Percentiles rank a stretch among this genome's conserved stretches.
phyloP scores from a whole-genome alignment of 2,888 invertebrate species.

The Eupithecia inturbata region DNA sequence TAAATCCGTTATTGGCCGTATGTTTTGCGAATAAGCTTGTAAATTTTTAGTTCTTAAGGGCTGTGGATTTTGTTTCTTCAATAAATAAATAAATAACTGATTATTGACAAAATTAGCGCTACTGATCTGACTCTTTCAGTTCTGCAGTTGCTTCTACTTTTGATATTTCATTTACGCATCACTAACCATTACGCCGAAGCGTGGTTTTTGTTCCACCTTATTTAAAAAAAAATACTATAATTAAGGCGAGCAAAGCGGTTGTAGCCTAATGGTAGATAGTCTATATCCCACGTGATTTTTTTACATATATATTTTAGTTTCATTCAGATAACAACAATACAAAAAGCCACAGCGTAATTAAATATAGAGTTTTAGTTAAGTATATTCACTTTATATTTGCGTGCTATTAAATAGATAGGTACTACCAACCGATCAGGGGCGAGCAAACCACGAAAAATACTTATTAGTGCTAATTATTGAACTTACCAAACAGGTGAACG shows the following conservation, averaged over 20 bases:
- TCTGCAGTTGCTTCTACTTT: background rate
- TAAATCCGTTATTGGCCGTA: too few species aligned
- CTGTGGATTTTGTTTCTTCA: too few species aligned
- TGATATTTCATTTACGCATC: background rate
- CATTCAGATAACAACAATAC: background rate
- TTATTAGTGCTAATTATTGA: conserved; percentile 13
- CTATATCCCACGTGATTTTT: too few species aligned
- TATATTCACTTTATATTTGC: background rate
- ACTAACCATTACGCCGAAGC: background rate
- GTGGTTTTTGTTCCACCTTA: background rate
- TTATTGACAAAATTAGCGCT: too few species aligned
- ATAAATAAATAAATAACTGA: too few species aligned
- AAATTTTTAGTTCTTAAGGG: too few species aligned
- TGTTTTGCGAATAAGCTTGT: too few species aligned
- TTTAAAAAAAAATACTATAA: too few species aligned
- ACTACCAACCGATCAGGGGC: conserved; percentile 15
- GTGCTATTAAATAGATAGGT: background rate
- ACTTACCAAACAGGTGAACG: background rate
- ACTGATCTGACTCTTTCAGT: background rate
- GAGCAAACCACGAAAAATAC: conserved; percentile 21
- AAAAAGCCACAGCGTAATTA: background rate
- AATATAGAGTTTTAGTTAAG: too few species aligned
- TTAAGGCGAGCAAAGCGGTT: background rate
- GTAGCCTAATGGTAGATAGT: background rate
- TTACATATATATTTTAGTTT: background rate